Conservation (phyloP, 2,113 vertebrate species). For the Boulengeromyrus knoepffleri region DNA sequence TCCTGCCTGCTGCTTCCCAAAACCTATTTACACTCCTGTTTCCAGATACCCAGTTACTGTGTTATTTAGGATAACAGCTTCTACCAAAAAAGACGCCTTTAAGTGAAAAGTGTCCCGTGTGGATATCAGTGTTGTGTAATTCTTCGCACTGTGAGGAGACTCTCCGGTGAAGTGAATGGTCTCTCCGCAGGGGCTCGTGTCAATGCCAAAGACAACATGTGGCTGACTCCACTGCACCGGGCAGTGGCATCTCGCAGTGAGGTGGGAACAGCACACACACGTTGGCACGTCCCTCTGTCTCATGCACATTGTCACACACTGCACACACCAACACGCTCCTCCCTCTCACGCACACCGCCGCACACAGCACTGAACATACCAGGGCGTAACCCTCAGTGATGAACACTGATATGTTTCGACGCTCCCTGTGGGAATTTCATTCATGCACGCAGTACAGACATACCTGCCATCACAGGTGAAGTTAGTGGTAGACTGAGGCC, state of each 20-base stretch:
- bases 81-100: neutral
- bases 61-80: neutral
- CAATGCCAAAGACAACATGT: conserved; percentile 98
- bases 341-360: neutral
- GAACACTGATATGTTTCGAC: neutral
- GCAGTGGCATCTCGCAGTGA: conserved; percentile 92
- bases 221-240: conserved; percentile 93
- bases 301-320: neutral
- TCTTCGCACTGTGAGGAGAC: neutral
- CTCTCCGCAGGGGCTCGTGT: conserved; percentile 76
- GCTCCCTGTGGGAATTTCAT: neutral
- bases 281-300: neutral
- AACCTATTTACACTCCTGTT: neutral
- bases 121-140: neutral
- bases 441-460: neutral
- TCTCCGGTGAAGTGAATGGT: neutral
- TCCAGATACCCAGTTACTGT: neutral
- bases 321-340: neutral
- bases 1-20: neutral
- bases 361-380: neutral
- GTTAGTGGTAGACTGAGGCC: neutral
- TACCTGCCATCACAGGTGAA: neutral
- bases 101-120: neutral
- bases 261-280: conserved; percentile 53
- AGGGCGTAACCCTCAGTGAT: neutral